Conservation (phyloP, 2,888 invertebrate genomes). For the Pasiphila rectangulata region DNA sequence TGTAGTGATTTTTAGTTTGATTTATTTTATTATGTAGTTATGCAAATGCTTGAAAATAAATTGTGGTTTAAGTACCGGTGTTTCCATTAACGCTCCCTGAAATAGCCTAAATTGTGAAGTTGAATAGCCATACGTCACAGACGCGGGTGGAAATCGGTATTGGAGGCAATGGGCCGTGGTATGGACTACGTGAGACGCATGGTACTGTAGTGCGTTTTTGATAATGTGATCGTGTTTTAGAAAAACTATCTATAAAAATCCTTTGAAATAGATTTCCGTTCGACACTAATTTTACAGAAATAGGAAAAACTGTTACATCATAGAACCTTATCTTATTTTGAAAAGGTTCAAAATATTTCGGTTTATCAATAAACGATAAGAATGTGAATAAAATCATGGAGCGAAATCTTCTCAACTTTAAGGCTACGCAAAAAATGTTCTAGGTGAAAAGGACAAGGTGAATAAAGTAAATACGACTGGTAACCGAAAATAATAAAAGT, state of each 20-base stretch:
- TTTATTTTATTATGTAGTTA: neutral
- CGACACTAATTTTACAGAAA: too few species aligned
- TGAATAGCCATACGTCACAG: conserved; percentile 13
- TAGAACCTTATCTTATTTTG: too few species aligned
- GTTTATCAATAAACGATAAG: too few species aligned
- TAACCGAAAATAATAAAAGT: conserved; percentile 1
- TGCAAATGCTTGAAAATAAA: neutral
- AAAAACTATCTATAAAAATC: too few species aligned
- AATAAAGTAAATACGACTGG: neutral
- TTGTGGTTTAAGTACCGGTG: neutral
- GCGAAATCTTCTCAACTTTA: too few species aligned
- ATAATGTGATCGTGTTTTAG: neutral
- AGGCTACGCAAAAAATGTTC: too few species aligned
- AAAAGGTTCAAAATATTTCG: too few species aligned
- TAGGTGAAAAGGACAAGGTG: neutral
- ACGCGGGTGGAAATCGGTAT: neutral
- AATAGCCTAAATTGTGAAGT: conserved; percentile 1
- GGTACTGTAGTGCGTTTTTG: neutral
- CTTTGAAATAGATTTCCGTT: too few species aligned
- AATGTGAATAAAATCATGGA: too few species aligned
- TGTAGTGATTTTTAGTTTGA: neutral
- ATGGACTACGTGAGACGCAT: conserved; percentile 23
- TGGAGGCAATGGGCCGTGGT: conserved; percentile 17
- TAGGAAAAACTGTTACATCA: too few species aligned
- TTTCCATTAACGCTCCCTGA: conserved; percentile 1